Evolutionary conservation across 1,140 invertebrate species (phyloP).

Genomic region (Thaumetopoea pityocampa): DNA sequence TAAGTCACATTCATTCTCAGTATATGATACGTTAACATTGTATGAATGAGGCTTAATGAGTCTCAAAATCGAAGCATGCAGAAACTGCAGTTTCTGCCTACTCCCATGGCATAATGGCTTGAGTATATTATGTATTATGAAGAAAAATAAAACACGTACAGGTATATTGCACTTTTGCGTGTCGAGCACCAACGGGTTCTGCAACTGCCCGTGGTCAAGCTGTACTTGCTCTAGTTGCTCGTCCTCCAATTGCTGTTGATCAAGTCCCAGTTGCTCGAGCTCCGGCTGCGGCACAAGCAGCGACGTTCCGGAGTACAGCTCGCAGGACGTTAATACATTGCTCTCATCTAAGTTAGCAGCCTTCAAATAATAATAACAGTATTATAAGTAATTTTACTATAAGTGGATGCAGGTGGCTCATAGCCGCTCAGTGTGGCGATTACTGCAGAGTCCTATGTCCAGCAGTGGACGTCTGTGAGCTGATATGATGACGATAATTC

Average conservation of each 20-base stretch:
- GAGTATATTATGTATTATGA: not conserved
- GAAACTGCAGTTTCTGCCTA: not conserved
- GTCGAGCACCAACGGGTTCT: conserved; percentile 49
- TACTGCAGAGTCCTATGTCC: too few species aligned
- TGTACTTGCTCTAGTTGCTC: conserved; percentile 11
- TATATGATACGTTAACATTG: too few species aligned
- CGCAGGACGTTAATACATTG: conserved; percentile 26
- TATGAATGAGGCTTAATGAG: too few species aligned
- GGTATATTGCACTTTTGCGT: conserved; percentile 38
- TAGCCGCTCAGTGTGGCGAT: too few species aligned
- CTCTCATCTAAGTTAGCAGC: conserved; percentile 27
- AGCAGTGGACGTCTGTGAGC: too few species aligned
- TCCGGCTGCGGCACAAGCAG: conserved; percentile 28
- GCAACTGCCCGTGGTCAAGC: conserved; percentile 20
- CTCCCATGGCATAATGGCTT: too few species aligned
- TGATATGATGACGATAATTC: too few species aligned
- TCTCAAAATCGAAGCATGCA: not conserved
- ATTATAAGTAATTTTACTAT: too few species aligned
- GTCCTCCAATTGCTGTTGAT: conserved; percentile 14
- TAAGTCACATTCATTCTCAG: too few species aligned
- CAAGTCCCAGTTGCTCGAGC: conserved; percentile 14
- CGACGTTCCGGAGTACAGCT: conserved; percentile 34
- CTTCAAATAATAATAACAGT: too few species aligned
- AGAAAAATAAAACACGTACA: not conserved
- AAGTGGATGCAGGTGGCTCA: too few species aligned